Evolutionary conservation across 2,888 invertebrate species (phyloP), one percentile per base, ranked within the genome.

Genomic region (Cerastis rubricosa): DNA sequence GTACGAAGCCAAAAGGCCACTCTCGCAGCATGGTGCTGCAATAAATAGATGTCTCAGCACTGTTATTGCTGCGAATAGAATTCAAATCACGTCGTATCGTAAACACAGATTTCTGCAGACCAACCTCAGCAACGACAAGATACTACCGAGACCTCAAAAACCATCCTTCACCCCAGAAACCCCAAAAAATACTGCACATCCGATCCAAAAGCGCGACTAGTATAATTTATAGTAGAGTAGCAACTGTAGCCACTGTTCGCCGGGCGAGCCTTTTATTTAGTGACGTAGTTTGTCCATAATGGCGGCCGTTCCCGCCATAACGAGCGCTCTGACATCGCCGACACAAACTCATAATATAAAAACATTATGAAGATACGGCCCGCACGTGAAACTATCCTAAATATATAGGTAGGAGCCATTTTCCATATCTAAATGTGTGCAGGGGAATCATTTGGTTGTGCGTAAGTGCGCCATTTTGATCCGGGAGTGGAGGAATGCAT

Each of bases 241-340:
- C 70, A 73, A 75, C 72, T 76, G 72, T 85, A 72, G 76, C 69
- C 66, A 66, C 61, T 76, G 83, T 85, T 25, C 80, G 86, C 76
- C 83, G 78, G 73, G 81, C 80, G 68, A 87, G 87, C 88, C 89
- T 89, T 91, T 91, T 91, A 91, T 91, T 91, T 91, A 91, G 90
- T 88, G 89, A 86, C 90, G 91, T 89, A 90, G 89, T 91, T 90
- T 89, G 89, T 84, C 88, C 88, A 81, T 91, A 91, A 91, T 90
- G 91, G 90, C 87, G 79, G 85, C 88, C 85, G 85, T 87, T 88
- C 75, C 85, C 78, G 88, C 85, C 80, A 80, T 91, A 91, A 91
- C 91, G 89, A 88, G 89, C 76, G 87, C 73, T 70, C 77, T 84
- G 86, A 84, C 81, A 84, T 67, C 84, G 75, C 76, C 84, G 87